Base-by-base conservation (phyloP, 2,113 vertebrate species). In the Corydoras maculifer region DNA sequence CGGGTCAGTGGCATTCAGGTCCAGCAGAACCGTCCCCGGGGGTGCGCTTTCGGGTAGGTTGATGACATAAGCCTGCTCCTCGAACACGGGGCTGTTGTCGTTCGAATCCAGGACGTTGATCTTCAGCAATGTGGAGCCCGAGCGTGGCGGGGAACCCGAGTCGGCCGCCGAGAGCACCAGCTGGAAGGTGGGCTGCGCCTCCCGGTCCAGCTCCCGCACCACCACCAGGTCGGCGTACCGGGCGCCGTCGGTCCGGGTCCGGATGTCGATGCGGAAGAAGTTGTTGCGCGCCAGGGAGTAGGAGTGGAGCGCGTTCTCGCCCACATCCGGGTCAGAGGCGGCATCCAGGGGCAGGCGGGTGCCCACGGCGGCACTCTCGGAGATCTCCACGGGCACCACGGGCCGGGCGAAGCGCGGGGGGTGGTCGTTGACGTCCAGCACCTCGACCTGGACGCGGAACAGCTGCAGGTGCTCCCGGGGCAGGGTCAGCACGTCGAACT, bases 351-450 rank as follows among this genome's bases (percentile, higher is more conserved):
- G 96, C 75, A 98, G 84, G 5, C 95, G 92, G 1, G 94, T 97
- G 3, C 97, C 97, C 50, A 98, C 92, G 0, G 97, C 91, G 0
- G 95, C 97, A 5, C 96, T 99, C 86, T 98, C 96, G 0, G 94
- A 99, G 58, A 99, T 98, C 71, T 98, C 96, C 0, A 98, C 91
- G 0, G 96, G 95, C 3, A 99, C 94, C 54, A 96, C 87, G 61
- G 94, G 79, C 65, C 95, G 89, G 9, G 96, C 87, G 79, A 98
- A 99, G 82, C 93, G 93, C 2, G 97, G 97, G 0, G 95, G 88
- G 84, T 98, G 94, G 84, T 98, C 96, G 66, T 99, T 99, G 18
- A 99, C 95, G 80, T 99, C 97, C 88, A 98, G 80, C 78, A 99
- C 94, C 66, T 98, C 94, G 3, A 99, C 96, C 72, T 96, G 94